Evolutionary conservation across 1,140 invertebrate species (phyloP).

Genomic region (Parapsyche elsis): DNA sequence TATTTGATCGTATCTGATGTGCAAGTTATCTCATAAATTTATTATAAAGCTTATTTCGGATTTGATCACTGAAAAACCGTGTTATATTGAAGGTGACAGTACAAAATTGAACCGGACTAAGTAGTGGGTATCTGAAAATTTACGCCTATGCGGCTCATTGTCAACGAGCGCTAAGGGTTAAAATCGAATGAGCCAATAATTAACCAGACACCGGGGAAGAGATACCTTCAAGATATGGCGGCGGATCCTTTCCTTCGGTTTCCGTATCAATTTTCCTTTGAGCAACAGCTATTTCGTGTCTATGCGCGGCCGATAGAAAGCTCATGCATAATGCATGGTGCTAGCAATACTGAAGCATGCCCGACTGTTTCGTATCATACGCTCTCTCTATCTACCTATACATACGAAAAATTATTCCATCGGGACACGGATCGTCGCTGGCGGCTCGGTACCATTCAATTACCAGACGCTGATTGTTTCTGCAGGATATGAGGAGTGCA

Average conservation of each 20-base stretch:
- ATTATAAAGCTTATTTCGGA: no score
- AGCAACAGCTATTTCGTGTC: neutral
- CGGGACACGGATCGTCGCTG: neutral
- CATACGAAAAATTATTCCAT: neutral
- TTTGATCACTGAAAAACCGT: no score
- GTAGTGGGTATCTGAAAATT: no score
- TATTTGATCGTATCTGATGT: no score
- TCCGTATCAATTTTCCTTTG: conserved; percentile 5
- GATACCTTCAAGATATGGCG: neutral
- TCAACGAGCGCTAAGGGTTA: no score
- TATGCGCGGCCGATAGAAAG: neutral
- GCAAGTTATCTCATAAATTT: no score
- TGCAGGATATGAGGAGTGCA: conserved; percentile 45
- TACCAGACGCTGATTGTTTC: conserved; percentile 38
- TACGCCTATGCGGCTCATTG: no score
- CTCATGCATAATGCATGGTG: conserved; percentile 21
- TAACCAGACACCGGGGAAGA: neutral
- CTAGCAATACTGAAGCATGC: neutral
- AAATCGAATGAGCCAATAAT: neutral
- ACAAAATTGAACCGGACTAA: no score
- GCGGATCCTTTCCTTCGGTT: neutral
- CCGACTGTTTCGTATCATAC: neutral
- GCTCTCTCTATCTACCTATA: neutral
- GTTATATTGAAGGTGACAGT: no score
- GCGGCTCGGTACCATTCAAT: conserved; percentile 31